These are phyloP conservation scores for Colistium nudipinnis DNA, from an alignment of 2,113 vertebrate genomes.

Conservation along the genomic window DNA sequence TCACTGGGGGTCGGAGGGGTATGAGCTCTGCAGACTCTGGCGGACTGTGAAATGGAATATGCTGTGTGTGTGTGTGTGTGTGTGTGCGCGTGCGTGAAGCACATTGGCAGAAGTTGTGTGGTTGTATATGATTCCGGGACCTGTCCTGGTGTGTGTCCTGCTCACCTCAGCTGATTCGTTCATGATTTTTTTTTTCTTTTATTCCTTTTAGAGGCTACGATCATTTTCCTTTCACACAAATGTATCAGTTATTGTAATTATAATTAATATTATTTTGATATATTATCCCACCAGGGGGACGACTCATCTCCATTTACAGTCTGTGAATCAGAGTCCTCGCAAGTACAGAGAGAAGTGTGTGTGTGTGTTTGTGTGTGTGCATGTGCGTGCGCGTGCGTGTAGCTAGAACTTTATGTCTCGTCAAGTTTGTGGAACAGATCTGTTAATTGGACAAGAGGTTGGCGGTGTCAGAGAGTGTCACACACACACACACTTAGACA, in stretches of 20 bases:
- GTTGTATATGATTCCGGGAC: slow-evolving; percentile 32
- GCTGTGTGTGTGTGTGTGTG: slow-evolving; percentile 34
- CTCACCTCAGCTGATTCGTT: no score
- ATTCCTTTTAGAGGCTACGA: no score
- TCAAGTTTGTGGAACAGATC: background rate
- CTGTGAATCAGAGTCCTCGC: no score
- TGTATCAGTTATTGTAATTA: no score
- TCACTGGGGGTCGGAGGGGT: slow-evolving; percentile 60
- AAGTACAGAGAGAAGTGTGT: background rate
- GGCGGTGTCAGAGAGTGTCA: background rate
- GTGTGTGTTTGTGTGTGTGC: background rate
- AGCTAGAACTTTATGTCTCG: background rate
- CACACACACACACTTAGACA: background rate
- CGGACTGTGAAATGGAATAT: slow-evolving; percentile 78
- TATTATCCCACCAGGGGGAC: no score
- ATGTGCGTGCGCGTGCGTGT: background rate
- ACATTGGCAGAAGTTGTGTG: slow-evolving; percentile 25
- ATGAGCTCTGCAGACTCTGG: slow-evolving; percentile 59
- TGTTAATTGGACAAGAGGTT: slow-evolving; percentile 12
- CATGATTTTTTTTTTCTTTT: no score
- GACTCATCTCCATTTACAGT: no score
- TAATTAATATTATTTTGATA: no score
- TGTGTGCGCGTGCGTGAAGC: slow-evolving; percentile 18
- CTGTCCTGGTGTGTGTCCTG: slow-evolving; percentile 37
- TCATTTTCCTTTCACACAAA: no score